Conservation (phyloP, 2,797 vertebrate genomes). For the Perodicticus potto region DNA sequence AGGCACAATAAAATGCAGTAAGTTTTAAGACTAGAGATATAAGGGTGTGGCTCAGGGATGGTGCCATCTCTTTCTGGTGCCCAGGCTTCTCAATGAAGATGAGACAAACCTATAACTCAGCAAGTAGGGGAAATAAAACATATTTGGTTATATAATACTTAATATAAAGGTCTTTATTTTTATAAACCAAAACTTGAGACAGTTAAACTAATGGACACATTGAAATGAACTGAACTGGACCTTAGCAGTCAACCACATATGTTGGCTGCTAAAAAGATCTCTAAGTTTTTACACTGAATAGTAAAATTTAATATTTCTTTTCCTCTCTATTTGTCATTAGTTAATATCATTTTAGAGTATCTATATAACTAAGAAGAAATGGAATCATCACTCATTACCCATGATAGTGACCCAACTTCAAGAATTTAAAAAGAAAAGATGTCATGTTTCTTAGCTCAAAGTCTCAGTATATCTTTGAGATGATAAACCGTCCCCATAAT, state of each 20-base stretch:
- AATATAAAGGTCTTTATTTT: neutral
- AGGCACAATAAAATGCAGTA: neutral
- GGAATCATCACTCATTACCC: neutral
- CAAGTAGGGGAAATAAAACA: neutral
- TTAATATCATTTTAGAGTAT: neutral
- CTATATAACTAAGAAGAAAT: slow-evolving; percentile 4
- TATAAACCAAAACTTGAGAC: neutral
- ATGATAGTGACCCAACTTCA: neutral
- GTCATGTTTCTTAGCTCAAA: neutral
- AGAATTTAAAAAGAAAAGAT: slow-evolving; percentile 1
- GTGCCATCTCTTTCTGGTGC: neutral
- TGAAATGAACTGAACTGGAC: neutral
- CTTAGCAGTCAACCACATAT: neutral
- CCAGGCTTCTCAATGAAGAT: neutral
- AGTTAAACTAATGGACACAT: slow-evolving; percentile 14
- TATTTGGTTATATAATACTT: neutral
- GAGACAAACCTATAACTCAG: neutral
- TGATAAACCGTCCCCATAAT: neutral
- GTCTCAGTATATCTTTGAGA: neutral
- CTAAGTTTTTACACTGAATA: neutral
- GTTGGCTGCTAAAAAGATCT: neutral
- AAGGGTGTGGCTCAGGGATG: neutral
- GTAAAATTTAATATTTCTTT: slow-evolving; percentile 14
- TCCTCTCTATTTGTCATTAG: neutral
- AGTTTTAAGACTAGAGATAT: neutral